phyloP scores from a whole-genome alignment of 1,140 invertebrate genomes.

The Holotrichia oblita region DNA sequence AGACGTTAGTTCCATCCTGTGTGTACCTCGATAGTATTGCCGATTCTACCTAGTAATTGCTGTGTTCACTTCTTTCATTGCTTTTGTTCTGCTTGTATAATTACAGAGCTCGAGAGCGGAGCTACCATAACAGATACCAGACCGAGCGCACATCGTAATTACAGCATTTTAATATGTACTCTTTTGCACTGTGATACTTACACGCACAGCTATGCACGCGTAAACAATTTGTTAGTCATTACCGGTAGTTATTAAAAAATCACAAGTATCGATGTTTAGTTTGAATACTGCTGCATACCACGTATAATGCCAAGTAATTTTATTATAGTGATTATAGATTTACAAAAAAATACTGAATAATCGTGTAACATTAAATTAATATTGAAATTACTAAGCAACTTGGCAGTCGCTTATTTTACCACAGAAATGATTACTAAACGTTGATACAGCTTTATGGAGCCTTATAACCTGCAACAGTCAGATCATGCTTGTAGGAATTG shows the following conservation, averaged over 20 bases:
- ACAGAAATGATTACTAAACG: too few relatives aligned
- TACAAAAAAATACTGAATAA: too few relatives aligned
- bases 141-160: conserved; percentile 24
- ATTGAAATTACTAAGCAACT: too few relatives aligned
- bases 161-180: conserved; percentile 22
- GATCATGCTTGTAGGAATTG: too few relatives aligned
- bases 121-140: conserved; percentile 36
- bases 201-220: conserved; percentile 28
- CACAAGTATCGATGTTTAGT: background rate
- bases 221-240: conserved; percentile 15
- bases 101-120: conserved; percentile 7
- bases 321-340: too few relatives aligned
- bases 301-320: background rate
- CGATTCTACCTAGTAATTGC: conserved; percentile 30
- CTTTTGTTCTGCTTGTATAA: conserved; percentile 35
- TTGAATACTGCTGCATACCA: background rate
- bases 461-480: too few relatives aligned
- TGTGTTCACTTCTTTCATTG: conserved; percentile 22
- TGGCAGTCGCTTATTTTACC: too few relatives aligned
- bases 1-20: conserved; percentile 29
- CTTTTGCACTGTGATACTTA: conserved; percentile 14
- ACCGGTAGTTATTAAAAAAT: background rate
- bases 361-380: too few relatives aligned
- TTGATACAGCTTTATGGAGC: too few relatives aligned
- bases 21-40: conserved; percentile 1